These are phyloP conservation scores for Geodia barretti DNA, from an alignment of 37 sponge, comb jelly and placozoan species.

Conservation along the genomic window DNA sequence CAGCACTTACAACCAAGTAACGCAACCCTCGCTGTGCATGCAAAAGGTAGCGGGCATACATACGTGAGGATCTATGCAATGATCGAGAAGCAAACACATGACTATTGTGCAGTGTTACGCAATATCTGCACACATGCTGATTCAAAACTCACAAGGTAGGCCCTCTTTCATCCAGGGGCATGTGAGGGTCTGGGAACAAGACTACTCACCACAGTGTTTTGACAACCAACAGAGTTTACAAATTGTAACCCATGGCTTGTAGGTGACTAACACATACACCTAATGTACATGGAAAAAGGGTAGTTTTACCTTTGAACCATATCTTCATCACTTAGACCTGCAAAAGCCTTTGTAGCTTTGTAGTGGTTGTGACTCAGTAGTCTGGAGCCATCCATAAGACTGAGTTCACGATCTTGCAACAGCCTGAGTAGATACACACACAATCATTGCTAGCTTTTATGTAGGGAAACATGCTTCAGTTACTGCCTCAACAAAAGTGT, in stretches of 20 bases:
- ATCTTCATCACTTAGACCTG: conserved; percentile 36
- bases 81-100: too few relatives aligned
- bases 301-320: conserved; percentile 70
- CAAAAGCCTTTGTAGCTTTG: conserved; percentile 16
- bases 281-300: neutral
- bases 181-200: too few relatives aligned
- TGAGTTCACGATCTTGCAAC: conserved; percentile 71
- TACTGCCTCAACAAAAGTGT: neutral
- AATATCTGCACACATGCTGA: too few relatives aligned
- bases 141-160: too few relatives aligned
- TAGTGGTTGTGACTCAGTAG: conserved; percentile 43
- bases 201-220: too few relatives aligned
- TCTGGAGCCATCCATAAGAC: conserved; percentile 64
- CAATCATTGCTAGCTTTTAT: neutral
- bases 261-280: neutral
- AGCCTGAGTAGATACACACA: conserved; percentile 55
- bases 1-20: too few relatives aligned
- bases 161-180: too few relatives aligned
- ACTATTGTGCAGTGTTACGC: too few relatives aligned
- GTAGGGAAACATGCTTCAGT: neutral
- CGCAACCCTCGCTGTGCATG: too few relatives aligned
- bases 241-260: neutral
- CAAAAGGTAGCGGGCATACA: too few relatives aligned
- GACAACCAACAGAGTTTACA: neutral
- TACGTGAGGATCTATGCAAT: too few relatives aligned